Evolutionary conservation across 2,888 invertebrate genomes (phyloP).

Genomic region (Villa cingulata): DNA sequence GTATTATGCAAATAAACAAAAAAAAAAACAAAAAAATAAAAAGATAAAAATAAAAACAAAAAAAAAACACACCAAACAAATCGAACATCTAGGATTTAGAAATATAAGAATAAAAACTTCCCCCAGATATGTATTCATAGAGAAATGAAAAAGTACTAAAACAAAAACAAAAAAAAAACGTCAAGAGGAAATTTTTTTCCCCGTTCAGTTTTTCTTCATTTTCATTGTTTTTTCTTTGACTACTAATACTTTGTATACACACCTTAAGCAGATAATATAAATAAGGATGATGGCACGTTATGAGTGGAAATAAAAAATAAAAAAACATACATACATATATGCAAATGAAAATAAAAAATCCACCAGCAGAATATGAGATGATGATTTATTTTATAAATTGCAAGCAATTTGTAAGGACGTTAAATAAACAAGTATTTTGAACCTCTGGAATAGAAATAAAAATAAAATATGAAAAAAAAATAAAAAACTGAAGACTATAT

Average conservation of each 20-base stretch:
- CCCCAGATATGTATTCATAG: too few relatives aligned
- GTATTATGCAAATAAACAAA: not conserved
- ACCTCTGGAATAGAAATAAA: not conserved
- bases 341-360: not conserved
- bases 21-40: not conserved
- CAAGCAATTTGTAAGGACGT: constrained; percentile 14
- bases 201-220: too few relatives aligned
- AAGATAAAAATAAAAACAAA: too few relatives aligned
- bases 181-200: constrained; percentile 4
- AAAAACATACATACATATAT: too few relatives aligned
- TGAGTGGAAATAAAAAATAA: not conserved
- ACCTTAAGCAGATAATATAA: not conserved
- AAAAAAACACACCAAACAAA: not conserved
- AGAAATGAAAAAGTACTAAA: too few relatives aligned
- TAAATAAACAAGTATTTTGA: constrained; percentile 14
- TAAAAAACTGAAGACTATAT: too few relatives aligned
- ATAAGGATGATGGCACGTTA: not conserved
- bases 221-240: too few relatives aligned
- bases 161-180: too few relatives aligned
- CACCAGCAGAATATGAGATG: constrained; percentile 4
- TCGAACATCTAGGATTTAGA: not conserved
- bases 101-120: not conserved
- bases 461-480: too few relatives aligned
- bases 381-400: constrained; percentile 15
- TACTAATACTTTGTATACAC: not conserved